These are phyloP conservation scores for Epicampocera succincta DNA, from an alignment of 2,888 invertebrate species.

Conservation along the genomic window DNA sequence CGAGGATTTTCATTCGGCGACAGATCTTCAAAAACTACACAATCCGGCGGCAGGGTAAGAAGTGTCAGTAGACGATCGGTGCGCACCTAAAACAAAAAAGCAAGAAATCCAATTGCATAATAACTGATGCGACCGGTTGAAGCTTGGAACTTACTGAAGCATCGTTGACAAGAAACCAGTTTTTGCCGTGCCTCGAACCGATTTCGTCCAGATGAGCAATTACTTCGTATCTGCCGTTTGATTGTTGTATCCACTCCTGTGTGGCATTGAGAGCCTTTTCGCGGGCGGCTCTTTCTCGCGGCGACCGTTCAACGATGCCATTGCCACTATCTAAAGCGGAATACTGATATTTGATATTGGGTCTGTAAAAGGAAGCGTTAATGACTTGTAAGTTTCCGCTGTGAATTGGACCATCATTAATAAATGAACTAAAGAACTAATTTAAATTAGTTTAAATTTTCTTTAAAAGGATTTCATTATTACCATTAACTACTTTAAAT, in stretches of 20 bases:
- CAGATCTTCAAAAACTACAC: conserved; percentile 82
- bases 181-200: conserved; percentile 92
- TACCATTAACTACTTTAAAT: conserved; percentile 7
- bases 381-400: conserved; percentile 8
- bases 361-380: conserved; percentile 73
- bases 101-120: not conserved
- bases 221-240: conserved; percentile 88
- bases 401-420: not conserved
- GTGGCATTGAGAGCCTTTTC: conserved; percentile 87
- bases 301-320: conserved; percentile 84
- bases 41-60: conserved; percentile 81
- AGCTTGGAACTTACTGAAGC: conserved; percentile 85
- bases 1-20: conserved; percentile 85
- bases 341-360: conserved; percentile 84
- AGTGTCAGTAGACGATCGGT: conserved; percentile 82
- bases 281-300: conserved; percentile 85
- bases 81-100: conserved; percentile 77
- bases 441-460: conserved; percentile 2
- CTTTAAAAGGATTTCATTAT: not conserved
- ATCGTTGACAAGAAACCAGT: conserved; percentile 95
- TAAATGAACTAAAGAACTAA: conserved; percentile 10
- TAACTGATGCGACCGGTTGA: no score
- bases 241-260: conserved; percentile 83
- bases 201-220: conserved; percentile 90
- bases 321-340: conserved; percentile 85